Conservation (phyloP, 2,113 vertebrate species). For the Sinosuthora webbiana region DNA sequence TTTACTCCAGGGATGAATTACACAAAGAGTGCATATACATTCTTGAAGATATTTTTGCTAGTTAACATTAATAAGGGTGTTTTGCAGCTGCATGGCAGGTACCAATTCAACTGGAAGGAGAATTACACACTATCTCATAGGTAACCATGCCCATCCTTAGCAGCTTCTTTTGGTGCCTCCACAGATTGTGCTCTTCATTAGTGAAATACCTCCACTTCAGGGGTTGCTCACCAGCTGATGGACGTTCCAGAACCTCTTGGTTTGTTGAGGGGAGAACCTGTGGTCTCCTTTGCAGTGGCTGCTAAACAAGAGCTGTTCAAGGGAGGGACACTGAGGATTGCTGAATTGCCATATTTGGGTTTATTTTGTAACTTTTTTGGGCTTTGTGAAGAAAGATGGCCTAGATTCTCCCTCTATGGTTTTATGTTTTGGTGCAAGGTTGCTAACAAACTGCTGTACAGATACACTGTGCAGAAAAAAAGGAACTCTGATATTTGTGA, state of each 20-base stretch:
- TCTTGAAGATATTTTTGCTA: slow-evolving; percentile 16
- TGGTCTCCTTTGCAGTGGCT: not conserved
- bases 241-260: not conserved
- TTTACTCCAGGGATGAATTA: slow-evolving; percentile 46
- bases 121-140: not conserved
- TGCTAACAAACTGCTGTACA: not conserved
- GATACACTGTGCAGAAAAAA: not conserved
- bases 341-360: not conserved
- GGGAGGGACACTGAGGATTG: not conserved
- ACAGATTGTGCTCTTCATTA: not conserved
- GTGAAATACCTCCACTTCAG: not conserved
- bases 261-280: not conserved
- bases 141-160: not conserved
- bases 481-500: not conserved
- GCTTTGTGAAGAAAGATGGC: not conserved
- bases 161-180: not conserved
- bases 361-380: not conserved
- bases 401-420: not conserved
- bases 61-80: slow-evolving; percentile 6
- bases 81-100: not conserved
- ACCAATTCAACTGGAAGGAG: not conserved
- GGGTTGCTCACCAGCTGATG: not conserved
- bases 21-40: not conserved
- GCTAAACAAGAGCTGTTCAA: not conserved
- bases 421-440: not conserved